Evolutionary conservation across 2,113 vertebrate genomes (phyloP), one percentile per base, ranked within the genome.

Genomic region (Larimichthys polyactis): DNA sequence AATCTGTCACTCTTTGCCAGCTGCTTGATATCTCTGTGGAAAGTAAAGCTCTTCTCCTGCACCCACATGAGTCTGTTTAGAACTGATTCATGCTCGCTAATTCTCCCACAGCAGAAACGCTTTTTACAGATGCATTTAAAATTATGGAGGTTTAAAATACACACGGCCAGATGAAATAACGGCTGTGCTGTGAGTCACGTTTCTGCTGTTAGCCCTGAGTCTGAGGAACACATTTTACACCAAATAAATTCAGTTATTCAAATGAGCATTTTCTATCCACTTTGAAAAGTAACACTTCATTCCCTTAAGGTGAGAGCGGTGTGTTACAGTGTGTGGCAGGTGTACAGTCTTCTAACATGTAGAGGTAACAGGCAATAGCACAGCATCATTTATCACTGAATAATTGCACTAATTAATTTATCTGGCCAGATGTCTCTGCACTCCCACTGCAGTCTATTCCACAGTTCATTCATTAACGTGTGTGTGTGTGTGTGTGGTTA

Each of bases 361-460:
- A 19, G 54, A 67, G 15, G 36, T 55, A 51, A 17, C 22, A 58
- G n/a, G 40, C 54, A 64, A 29, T 15, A 69, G 65, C 8, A 59
- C 49, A 20, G 11, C 27, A 51, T 63, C 27, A 52, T 74, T 58
- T 70, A 82, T 66, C 55, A 49, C 9, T 29, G 27, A 71, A 67
- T 71, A 75, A 71, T 57, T 49, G 44, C 44, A 15, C 52, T 48
- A 24, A 71, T 72, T 69, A 16, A 76, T 75, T 60, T n/a, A 71
- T 49, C 36, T 24, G 52, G 36, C 44, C 75, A 71, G 79, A 86
- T 82, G 59, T 64, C 49, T 57, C 69, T 17, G 20, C 14, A 17
- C 63, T 55, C 36, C 72, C 48, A 40, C 55, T 22, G 54, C 67
- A 81, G 20, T 63, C 49, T 29, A 44, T 63, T 54, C 19, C 2